These are phyloP conservation scores for Trisateles emortualis DNA, from an alignment of 2,888 invertebrate genomes.

Conservation along the genomic window DNA sequence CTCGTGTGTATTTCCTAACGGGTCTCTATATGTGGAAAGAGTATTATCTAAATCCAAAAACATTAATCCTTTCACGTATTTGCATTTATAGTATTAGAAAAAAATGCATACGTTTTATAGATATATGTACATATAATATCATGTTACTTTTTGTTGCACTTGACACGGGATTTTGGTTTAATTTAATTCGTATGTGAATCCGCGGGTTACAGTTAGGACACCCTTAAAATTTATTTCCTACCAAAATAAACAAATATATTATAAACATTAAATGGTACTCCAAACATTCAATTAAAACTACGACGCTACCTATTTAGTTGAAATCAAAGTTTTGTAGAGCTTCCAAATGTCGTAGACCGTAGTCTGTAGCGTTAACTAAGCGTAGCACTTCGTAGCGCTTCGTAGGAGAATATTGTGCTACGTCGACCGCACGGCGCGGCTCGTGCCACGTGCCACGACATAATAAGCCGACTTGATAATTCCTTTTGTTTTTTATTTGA, in stretches of 20 bases:
- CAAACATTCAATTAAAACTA: constrained; percentile 28
- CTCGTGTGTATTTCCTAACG: too few species aligned
- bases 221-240: not conserved
- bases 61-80: too few species aligned
- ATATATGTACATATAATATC: too few species aligned
- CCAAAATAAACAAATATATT: not conserved
- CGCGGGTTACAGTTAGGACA: too few species aligned
- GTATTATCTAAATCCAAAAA: too few species aligned
- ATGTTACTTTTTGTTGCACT: too few species aligned
- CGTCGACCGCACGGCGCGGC: constrained; percentile 59
- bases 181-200: too few species aligned
- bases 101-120: too few species aligned
- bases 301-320: constrained; percentile 24
- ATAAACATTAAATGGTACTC: constrained; percentile 10
- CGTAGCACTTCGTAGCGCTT: constrained; percentile 48
- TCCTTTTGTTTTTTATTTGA: constrained; percentile 38
- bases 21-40: too few species aligned
- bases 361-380: constrained; percentile 52
- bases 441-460: constrained; percentile 65
- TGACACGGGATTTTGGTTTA: too few species aligned
- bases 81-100: too few species aligned
- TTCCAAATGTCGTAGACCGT: constrained; percentile 47
- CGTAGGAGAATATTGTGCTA: constrained; percentile 61
- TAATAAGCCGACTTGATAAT: constrained; percentile 65
- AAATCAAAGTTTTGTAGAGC: constrained; percentile 47